Conservation (phyloP, 2,888 invertebrate genomes). For the Galeruca laticollis region DNA sequence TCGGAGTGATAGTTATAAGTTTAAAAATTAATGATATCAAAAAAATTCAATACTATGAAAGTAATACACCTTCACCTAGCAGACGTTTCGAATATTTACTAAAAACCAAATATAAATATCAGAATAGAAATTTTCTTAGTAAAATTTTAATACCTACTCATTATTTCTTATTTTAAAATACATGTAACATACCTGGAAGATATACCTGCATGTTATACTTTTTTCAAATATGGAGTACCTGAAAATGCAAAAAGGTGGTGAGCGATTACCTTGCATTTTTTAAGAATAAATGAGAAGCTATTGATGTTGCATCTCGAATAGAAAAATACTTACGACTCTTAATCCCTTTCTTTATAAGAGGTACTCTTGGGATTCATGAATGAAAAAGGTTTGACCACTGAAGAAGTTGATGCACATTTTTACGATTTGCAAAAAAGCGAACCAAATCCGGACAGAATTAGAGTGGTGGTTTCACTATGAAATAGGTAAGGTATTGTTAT, state of each 20-base stretch:
- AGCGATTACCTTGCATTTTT: conserved; percentile 33
- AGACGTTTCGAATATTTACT: no score
- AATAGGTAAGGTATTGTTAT: conserved; percentile 33
- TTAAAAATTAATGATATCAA: no score
- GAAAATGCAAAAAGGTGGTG: conserved; percentile 22
- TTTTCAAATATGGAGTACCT: conserved; percentile 5
- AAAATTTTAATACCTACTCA: background rate
- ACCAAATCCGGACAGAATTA: conserved; percentile 30
- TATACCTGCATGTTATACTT: conserved; percentile 8
- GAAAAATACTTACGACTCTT: conserved; percentile 42
- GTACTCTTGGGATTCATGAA: conserved; percentile 58
- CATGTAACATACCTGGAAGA: background rate
- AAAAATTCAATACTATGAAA: no score
- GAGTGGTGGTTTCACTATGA: conserved; percentile 29
- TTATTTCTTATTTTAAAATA: background rate
- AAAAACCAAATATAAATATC: no score
- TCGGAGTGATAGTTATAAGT: no score
- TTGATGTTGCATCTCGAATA: conserved; percentile 29
- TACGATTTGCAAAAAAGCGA: conserved; percentile 54
- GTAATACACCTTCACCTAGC: no score
- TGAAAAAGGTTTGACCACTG: conserved; percentile 59
- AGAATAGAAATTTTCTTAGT: no score
- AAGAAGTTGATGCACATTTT: conserved; percentile 65
- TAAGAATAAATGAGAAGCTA: conserved; percentile 21
- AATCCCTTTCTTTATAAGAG: conserved; percentile 57